These are phyloP conservation scores for Rotaria magnacalcarata DNA, from an alignment of 2,888 invertebrate species.

Conservation along the genomic window DNA sequence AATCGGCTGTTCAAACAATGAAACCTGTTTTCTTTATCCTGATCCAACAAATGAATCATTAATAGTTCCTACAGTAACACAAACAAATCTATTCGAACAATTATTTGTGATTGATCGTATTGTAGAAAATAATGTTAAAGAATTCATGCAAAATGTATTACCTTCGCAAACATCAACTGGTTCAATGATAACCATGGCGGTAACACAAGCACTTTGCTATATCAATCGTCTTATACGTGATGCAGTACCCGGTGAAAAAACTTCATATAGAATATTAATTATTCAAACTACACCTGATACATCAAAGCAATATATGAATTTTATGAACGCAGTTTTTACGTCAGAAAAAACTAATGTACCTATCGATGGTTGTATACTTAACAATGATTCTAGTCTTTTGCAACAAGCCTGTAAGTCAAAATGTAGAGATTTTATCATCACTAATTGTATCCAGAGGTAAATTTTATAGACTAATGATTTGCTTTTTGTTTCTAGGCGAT, in stretches of 20 bases:
- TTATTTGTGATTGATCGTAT: constrained; percentile 31
- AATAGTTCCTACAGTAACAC: neutral
- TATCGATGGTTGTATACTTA: constrained; percentile 85
- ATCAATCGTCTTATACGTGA: constrained; percentile 62
- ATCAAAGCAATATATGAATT: constrained; percentile 81
- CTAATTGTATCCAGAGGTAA: too few species aligned
- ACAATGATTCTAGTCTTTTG: constrained; percentile 76
- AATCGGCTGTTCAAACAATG: neutral
- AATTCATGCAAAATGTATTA: neutral
- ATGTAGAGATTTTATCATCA: too few species aligned
- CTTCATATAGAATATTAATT: constrained; percentile 50
- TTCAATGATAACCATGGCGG: constrained; percentile 72
- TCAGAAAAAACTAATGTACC: constrained; percentile 78
- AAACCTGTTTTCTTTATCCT: constrained; percentile 28
- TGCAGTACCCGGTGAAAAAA: constrained; percentile 58
- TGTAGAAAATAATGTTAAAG: constrained; percentile 29
- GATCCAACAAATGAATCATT: constrained; percentile 14
- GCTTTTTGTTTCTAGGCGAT: constrained; percentile 71
- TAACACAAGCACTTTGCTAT: constrained; percentile 83
- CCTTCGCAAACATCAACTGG: constrained; percentile 53
- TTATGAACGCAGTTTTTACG: constrained; percentile 96
- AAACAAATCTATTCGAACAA: constrained; percentile 27
- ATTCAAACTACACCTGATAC: constrained; percentile 75
- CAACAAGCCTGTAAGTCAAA: constrained; percentile 65
- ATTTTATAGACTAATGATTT: too few species aligned